These are phyloP conservation scores for Chelonoidis abingdonii DNA, from an alignment of 2,113 vertebrate genomes.

Conservation along the genomic window DNA sequence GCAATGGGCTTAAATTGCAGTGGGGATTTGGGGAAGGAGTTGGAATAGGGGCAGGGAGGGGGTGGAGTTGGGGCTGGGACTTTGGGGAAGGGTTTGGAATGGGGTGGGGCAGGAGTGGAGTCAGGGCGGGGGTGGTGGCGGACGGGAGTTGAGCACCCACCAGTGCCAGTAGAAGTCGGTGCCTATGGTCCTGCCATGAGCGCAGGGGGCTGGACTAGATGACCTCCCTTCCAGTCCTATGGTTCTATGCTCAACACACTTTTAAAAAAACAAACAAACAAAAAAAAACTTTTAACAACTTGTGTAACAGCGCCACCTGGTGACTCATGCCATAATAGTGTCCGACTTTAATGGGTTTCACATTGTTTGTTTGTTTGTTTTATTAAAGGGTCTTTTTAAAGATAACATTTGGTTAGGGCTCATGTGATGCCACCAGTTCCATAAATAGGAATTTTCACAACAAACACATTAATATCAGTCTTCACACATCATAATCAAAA, in stretches of 20 bases:
- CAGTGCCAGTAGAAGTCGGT: too few species aligned
- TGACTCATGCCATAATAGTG: neutral
- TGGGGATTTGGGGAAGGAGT: too few species aligned
- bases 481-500: slow-evolving; percentile 62
- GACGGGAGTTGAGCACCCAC: too few species aligned
- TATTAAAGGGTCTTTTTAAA: slow-evolving; percentile 34
- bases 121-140: too few species aligned
- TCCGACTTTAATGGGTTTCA: neutral
- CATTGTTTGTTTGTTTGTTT: slow-evolving; percentile 9
- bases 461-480: slow-evolving; percentile 37
- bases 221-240: too few species aligned
- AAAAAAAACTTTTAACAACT: neutral
- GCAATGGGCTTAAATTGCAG: too few species aligned
- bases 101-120: too few species aligned
- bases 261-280: neutral
- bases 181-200: too few species aligned
- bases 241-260: neutral
- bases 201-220: too few species aligned
- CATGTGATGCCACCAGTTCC: slow-evolving; percentile 44
- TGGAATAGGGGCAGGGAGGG: too few species aligned
- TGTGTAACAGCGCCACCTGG: neutral
- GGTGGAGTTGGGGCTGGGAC: too few species aligned
- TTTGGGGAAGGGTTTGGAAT: too few species aligned
- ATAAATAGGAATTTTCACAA: slow-evolving; percentile 45
- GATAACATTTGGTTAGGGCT: slow-evolving; percentile 9